These are phyloP conservation scores for Bombylius discolor DNA, from an alignment of 2,888 invertebrate species.

Conservation along the genomic window DNA sequence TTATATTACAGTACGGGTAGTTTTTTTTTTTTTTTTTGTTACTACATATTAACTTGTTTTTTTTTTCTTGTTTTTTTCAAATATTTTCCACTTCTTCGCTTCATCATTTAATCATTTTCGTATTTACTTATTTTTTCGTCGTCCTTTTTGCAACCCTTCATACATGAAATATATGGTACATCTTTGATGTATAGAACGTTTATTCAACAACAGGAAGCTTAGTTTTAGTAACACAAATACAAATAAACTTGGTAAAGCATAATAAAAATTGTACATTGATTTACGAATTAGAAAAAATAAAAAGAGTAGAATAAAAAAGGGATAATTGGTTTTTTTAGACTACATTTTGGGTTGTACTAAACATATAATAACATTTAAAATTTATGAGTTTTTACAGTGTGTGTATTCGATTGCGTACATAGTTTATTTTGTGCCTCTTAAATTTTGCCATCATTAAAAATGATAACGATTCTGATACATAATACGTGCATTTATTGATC, in stretches of 20 bases:
- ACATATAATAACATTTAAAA: conserved; percentile 10
- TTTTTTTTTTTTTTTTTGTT: not conserved
- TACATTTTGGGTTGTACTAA: not conserved
- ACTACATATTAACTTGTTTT: not conserved
- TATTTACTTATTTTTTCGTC: not conserved
- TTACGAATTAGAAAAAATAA: too few species aligned
- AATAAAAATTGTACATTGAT: too few species aligned
- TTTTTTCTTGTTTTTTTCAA: not conserved
- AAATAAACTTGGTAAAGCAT: too few species aligned
- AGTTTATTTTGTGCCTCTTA: conserved; percentile 3
- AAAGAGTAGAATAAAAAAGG: not conserved
- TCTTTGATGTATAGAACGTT: too few species aligned
- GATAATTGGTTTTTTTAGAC: not conserved
- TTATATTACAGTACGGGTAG: not conserved
- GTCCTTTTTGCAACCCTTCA: conserved; percentile 1
- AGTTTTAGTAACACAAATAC: too few species aligned
- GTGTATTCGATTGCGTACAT: too few species aligned
- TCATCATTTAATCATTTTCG: conserved; percentile 14
- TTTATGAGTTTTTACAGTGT: conserved; percentile 8
- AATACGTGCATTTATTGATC: too few species aligned
- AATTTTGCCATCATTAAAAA: conserved; percentile 8
- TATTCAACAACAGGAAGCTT: too few species aligned
- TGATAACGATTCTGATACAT: not conserved
- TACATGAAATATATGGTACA: too few species aligned
- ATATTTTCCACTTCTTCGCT: conserved; percentile 5